phyloP scores from a whole-genome alignment of 2,888 invertebrate genomes.

The Sarcophaga rosellei region DNA sequence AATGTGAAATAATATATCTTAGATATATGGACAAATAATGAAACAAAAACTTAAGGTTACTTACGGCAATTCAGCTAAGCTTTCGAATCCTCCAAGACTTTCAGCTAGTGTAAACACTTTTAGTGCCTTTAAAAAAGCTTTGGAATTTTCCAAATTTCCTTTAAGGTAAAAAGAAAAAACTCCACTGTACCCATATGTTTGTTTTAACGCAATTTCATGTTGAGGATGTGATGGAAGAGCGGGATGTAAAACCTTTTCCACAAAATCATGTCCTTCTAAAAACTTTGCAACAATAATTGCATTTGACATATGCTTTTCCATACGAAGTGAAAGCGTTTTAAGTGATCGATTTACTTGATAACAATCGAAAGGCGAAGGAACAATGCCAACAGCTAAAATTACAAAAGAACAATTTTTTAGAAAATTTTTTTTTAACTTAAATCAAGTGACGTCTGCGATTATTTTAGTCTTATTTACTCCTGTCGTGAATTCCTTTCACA shows the following conservation, averaged over 20 bases:
- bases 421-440: neutral
- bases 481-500: too few relatives aligned
- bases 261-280: conserved; percentile 89
- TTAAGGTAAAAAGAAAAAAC: conserved; percentile 94
- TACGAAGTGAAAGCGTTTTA: conserved; percentile 95
- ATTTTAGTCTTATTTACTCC: too few relatives aligned
- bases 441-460: neutral
- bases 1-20: neutral
- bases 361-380: conserved; percentile 98
- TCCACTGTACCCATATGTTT: conserved; percentile 94
- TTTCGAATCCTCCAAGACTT: conserved; percentile 97
- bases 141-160: conserved; percentile 88
- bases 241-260: conserved; percentile 92
- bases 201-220: conserved; percentile 88
- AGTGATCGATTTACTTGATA: conserved; percentile 95
- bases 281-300: conserved; percentile 90
- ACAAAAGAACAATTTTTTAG: conserved; percentile 2
- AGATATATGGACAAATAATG: neutral
- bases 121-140: conserved; percentile 87
- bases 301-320: conserved; percentile 93
- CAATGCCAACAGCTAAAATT: conserved; percentile 85
- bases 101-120: conserved; percentile 94
- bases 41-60: conserved; percentile 78
- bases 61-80: conserved; percentile 96
- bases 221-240: conserved; percentile 94